Conservation (phyloP, 2,888 invertebrate genomes). For the Synanthedon formicaeformis region DNA sequence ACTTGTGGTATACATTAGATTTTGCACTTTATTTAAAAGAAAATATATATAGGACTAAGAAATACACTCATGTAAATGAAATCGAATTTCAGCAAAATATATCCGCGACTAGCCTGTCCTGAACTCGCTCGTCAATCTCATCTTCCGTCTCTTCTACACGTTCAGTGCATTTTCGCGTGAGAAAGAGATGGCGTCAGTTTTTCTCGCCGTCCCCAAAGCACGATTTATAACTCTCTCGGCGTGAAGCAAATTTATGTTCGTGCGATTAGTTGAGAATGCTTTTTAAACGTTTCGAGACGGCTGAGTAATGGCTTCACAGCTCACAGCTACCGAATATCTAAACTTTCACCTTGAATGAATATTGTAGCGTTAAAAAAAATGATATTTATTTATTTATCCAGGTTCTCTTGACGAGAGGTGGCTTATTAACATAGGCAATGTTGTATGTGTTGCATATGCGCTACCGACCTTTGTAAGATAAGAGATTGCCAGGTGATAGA, state of each 20-base stretch:
- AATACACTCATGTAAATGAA: too few species aligned
- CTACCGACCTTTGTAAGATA: not conserved
- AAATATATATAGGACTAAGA: not conserved
- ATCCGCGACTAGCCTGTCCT: not conserved
- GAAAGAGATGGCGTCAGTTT: not conserved
- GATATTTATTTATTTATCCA: too few species aligned
- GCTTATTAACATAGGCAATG: too few species aligned
- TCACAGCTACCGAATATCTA: not conserved
- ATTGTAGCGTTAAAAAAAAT: too few species aligned
- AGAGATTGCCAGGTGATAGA: too few species aligned
- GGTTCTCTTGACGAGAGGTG: too few species aligned
- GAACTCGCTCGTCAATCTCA: not conserved
- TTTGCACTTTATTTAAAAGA: not conserved
- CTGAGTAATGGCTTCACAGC: constrained; percentile 19
- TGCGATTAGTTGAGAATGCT: constrained; percentile 38
- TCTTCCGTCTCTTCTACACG: not conserved
- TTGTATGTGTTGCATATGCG: too few species aligned
- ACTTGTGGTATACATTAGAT: not conserved
- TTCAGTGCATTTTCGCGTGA: not conserved
- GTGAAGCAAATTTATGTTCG: constrained; percentile 27
- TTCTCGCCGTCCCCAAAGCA: constrained; percentile 1
- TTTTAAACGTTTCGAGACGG: constrained; percentile 31
- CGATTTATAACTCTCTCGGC: constrained; percentile 22
- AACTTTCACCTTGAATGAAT: too few species aligned
- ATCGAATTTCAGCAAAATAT: too few species aligned